Evolutionary conservation across 1,140 invertebrate genomes (phyloP).

Genomic region (Littorina saxatilis): DNA sequence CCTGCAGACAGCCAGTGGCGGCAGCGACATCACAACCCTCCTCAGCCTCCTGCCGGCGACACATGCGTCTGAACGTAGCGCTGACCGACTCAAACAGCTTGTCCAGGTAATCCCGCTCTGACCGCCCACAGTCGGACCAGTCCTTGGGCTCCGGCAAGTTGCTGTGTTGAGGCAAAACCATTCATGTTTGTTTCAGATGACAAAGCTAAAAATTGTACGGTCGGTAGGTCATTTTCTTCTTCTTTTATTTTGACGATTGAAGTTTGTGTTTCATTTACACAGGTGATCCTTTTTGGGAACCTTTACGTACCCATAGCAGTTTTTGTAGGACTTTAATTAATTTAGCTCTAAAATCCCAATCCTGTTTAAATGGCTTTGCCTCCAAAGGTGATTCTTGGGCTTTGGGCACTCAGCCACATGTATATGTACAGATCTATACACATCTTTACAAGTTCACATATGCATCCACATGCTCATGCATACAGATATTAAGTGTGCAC

Average conservation of each 20-base stretch:
- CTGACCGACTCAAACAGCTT: not conserved
- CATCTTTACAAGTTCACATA: not conserved
- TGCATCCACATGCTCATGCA: not conserved
- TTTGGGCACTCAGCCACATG: too few species aligned
- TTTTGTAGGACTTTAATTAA: too few species aligned
- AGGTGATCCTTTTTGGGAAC: too few species aligned
- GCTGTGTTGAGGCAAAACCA: not conserved
- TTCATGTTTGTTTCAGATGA: not conserved
- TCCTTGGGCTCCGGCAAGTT: not conserved
- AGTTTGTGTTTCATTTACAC: too few species aligned
- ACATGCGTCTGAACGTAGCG: not conserved
- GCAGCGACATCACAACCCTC: not conserved
- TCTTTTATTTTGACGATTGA: too few species aligned
- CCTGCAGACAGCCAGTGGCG: slow-evolving; percentile 3
- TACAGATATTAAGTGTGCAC: too few species aligned
- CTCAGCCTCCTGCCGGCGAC: not conserved
- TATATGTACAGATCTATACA: not conserved
- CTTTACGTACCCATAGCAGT: too few species aligned
- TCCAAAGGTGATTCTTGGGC: too few species aligned
- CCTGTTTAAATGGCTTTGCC: too few species aligned
- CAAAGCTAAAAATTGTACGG: too few species aligned
- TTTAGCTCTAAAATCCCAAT: too few species aligned
- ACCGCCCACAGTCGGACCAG: not conserved
- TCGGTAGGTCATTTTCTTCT: too few species aligned
- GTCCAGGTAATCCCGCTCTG: not conserved